Evolutionary conservation across 2,888 invertebrate genomes (phyloP).

Genomic region (Neoascia interrupta): DNA sequence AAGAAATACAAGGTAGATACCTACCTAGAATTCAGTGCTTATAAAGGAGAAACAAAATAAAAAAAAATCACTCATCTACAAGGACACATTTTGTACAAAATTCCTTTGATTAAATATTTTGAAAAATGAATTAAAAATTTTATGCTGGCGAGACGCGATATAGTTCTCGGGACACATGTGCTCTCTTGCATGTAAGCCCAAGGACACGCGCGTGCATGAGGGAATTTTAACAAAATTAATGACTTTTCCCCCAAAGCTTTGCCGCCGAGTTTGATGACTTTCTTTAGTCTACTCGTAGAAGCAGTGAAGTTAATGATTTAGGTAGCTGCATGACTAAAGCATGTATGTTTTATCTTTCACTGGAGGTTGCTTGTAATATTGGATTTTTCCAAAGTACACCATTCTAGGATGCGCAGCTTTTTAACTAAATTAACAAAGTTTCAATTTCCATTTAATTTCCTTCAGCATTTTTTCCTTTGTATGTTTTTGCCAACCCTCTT

Average conservation of each 20-base stretch:
- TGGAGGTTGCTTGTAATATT: slow-evolving; percentile 16
- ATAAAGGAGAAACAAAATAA: background rate
- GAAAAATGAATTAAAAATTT: slow-evolving; percentile 58
- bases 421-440: slow-evolving; percentile 61
- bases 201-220: slow-evolving; percentile 12
- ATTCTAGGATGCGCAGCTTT: slow-evolving; percentile 30
- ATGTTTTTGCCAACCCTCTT: slow-evolving; percentile 1
- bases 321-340: slow-evolving; percentile 7
- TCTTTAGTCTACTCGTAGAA: slow-evolving; percentile 26
- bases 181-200: background rate
- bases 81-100: slow-evolving; percentile 38
- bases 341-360: slow-evolving; percentile 3
- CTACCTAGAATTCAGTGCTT: too few species aligned
- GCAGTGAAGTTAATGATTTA: slow-evolving; percentile 29
- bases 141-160: background rate
- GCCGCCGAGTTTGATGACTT: slow-evolving; percentile 39
- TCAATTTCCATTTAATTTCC: slow-evolving; percentile 61
- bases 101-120: slow-evolving; percentile 64
- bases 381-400: background rate
- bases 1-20: too few species aligned
- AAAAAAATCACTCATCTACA: slow-evolving; percentile 24
- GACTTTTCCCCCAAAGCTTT: slow-evolving; percentile 11
- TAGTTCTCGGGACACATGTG: background rate
- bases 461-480: too few species aligned
- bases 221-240: slow-evolving; percentile 39